Conservation (phyloP, 2,888 invertebrate species). For the Melanotus villosus region DNA sequence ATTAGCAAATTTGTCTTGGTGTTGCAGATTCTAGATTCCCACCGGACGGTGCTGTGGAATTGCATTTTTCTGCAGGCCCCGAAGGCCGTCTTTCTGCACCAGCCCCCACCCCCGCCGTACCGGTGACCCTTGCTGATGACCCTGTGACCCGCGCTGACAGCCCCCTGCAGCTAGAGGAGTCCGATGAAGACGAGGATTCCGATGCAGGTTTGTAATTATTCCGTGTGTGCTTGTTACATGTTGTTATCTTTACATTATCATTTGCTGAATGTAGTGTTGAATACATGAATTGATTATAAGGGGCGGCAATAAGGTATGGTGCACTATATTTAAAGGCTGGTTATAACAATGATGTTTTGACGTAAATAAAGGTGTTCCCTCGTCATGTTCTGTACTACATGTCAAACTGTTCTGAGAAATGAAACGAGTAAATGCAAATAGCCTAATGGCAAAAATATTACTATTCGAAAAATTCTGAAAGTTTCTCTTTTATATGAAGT, state of each 20-base stretch:
- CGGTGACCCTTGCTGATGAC: conserved; percentile 79
- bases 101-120: conserved; percentile 80
- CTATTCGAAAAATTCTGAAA: no score
- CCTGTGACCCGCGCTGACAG: conserved; percentile 85
- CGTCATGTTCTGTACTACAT: no score
- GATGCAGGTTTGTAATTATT: conserved; percentile 63
- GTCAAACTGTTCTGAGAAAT: no score
- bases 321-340: no score
- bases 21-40: conserved; percentile 84
- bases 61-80: conserved; percentile 80
- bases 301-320: no score
- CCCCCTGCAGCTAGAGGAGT: conserved; percentile 75
- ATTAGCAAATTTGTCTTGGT: neutral
- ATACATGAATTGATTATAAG: no score
- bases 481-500: no score
- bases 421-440: no score
- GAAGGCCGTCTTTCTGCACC: conserved; percentile 74
- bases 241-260: neutral
- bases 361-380: no score
- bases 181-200: conserved; percentile 66
- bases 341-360: no score
- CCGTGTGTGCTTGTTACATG: neutral
- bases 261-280: neutral
- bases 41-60: conserved; percentile 86
- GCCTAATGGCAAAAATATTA: no score